Evolutionary conservation across 2,113 vertebrate species (phyloP), one percentile per base, ranked within the genome.

Genomic region (Psammodynastes pulverulentus): DNA sequence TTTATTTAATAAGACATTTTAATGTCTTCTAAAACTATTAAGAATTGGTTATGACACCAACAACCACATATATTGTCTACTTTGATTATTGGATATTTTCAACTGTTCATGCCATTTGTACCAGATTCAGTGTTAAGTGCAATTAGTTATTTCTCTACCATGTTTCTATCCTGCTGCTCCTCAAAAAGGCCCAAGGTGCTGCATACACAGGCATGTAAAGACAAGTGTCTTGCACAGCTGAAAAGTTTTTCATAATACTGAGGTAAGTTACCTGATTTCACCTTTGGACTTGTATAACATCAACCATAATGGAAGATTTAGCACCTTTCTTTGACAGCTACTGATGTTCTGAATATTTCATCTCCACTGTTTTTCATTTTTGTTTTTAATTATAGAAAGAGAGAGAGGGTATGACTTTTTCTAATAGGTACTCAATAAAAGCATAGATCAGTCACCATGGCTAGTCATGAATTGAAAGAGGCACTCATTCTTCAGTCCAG

Each of bases 231-330:
- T 51, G 23, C 87, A 39, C 19, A 6, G 43, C 62, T 87, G 58
- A 24, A 23, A 51, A 7, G 1, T 17, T 67, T 34, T 92, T 72
- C 49, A 21, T 79, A 92, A 92, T 79, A 51, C 56, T 58, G 56
- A 88, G 9, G 54, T 12, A 53, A 79, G 56, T 88, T 92, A 88
- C 62, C 48, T 88, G 29, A 45, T 58, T 92, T 92, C 86, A 72
- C n/a, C 58, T 88, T 72, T 92, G 6, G 23, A 53, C 45, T 67
- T 62, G 85, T 15, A 51, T 39, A 51, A 4, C n/a, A 39, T 49
- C 53, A 62, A 58, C 54, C 84, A n/a, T 62, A 46, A 29, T 91
- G 84, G 21, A 49, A 87, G 84, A 62, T 91, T 62, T 88, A 52
- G 24, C 52, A 26, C 56, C 12, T 19, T 72, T 24, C 48, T 72